phyloP scores from a whole-genome alignment of 2,797 vertebrate genomes.

The Pangasius sanitwongsei region DNA sequence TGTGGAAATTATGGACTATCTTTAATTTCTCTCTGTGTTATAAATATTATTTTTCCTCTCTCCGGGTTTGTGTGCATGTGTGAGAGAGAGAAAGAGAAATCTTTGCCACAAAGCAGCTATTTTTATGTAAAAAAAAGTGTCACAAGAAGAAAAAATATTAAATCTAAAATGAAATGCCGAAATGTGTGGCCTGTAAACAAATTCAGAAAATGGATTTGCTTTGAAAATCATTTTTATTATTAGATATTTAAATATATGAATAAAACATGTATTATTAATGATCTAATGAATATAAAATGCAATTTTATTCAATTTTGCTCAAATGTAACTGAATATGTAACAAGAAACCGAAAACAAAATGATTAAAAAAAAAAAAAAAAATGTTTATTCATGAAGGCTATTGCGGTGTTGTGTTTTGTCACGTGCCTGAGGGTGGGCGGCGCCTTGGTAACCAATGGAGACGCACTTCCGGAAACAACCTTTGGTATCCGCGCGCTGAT shows the following conservation, averaged over 20 bases:
- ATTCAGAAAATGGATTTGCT: too few species aligned
- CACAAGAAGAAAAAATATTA: too few species aligned
- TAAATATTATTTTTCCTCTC: too few species aligned
- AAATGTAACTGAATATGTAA: background rate
- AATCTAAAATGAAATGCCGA: background rate
- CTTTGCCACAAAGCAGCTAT: background rate
- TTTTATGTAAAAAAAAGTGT: background rate
- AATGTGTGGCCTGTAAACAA: background rate
- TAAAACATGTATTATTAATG: background rate
- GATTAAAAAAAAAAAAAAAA: background rate
- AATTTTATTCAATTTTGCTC: background rate
- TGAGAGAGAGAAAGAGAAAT: background rate
- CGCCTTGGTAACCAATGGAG: slow-evolving; percentile 59
- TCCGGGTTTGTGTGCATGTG: too few species aligned
- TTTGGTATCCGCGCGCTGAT: slow-evolving; percentile 51
- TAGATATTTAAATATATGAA: background rate
- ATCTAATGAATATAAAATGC: background rate
- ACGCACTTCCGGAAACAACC: background rate
- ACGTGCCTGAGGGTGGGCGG: slow-evolving; percentile 54
- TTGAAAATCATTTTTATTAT: too few species aligned
- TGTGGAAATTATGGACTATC: too few species aligned
- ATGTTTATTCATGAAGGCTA: too few species aligned
- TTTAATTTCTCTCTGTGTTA: too few species aligned
- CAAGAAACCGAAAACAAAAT: background rate
- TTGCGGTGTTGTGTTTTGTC: slow-evolving; percentile 46